Percentiles rank a stretch among this genome's conserved stretches.
phyloP scores from a whole-genome alignment of 2,888 invertebrate species.

The Agriopis leucophaearia region DNA sequence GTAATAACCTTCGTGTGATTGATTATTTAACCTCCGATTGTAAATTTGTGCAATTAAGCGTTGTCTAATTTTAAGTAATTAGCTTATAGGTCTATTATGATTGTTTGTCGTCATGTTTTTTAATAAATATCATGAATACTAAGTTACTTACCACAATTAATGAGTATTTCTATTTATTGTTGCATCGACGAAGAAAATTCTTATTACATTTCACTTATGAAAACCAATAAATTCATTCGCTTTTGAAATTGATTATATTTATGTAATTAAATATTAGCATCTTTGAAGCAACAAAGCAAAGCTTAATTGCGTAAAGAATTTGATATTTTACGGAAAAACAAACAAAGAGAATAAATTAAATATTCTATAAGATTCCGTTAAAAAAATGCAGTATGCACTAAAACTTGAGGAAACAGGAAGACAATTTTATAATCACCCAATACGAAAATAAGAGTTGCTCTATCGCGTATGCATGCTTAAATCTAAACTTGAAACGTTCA shows the following conservation, averaged over 20 bases:
- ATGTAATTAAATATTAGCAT: neutral
- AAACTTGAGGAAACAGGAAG: slow-evolving; percentile 11
- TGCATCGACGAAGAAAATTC: no score
- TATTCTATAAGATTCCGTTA: neutral
- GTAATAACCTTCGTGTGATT: slow-evolving; percentile 30
- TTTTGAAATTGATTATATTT: neutral
- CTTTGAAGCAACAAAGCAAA: neutral
- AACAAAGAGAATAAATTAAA: slow-evolving; percentile 1
- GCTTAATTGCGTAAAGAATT: neutral
- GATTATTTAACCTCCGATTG: slow-evolving; percentile 27
- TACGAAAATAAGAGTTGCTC: neutral
- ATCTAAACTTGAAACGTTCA: neutral
- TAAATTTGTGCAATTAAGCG: slow-evolving; percentile 21
- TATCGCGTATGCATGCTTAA: neutral
- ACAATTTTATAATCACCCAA: neutral
- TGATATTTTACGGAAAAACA: slow-evolving; percentile 14
- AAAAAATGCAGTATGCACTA: neutral
- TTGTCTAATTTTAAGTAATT: slow-evolving; percentile 25
- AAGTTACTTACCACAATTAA: no score
- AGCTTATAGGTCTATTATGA: neutral
- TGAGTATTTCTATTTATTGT: no score
- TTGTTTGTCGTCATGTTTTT: no score
- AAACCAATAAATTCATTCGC: no score
- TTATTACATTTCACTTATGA: neutral
- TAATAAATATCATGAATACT: no score